These are phyloP conservation scores for Cetoscarus ocellatus DNA, from an alignment of 2,797 vertebrate species.

Conservation along the genomic window DNA sequence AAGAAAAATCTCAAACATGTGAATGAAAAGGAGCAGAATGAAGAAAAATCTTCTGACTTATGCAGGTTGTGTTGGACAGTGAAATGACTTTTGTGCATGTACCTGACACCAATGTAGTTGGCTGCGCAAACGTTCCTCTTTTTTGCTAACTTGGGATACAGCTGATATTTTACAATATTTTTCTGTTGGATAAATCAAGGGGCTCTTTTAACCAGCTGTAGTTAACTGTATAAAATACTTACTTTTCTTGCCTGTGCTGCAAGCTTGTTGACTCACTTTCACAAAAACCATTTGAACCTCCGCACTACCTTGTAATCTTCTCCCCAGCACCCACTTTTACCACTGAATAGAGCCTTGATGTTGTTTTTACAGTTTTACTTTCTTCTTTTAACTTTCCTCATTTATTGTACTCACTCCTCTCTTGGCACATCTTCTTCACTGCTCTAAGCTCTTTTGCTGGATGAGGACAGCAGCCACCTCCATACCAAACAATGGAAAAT, in stretches of 20 bases:
- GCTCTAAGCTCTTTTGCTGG: constrained; percentile 33
- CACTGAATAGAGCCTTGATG: constrained; percentile 20
- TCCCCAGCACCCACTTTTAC: constrained; percentile 19
- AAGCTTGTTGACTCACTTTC: constrained; percentile 7
- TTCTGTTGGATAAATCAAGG: background rate
- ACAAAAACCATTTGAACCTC: constrained; percentile 19
- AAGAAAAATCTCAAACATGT: no score
- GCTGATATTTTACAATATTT: background rate
- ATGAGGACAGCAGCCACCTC: constrained; percentile 46
- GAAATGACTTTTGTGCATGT: background rate
- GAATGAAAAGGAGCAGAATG: no score
- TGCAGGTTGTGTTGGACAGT: no score
- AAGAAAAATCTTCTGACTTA: no score
- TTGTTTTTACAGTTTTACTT: constrained; percentile 12
- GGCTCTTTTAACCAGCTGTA: background rate
- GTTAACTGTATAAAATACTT: background rate
- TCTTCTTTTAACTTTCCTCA: constrained; percentile 18
- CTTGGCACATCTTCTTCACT: constrained; percentile 25
- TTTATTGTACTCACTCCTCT: constrained; percentile 9
- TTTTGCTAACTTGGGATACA: background rate
- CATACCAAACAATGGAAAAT: constrained; percentile 21
- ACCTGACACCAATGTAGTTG: no score
- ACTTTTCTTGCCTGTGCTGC: background rate
- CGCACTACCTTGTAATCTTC: constrained; percentile 13
- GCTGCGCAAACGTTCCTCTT: no score